These are phyloP conservation scores for Trachymyrmex cornetzi DNA, from an alignment of 1,140 invertebrate species.

Conservation along the genomic window DNA sequence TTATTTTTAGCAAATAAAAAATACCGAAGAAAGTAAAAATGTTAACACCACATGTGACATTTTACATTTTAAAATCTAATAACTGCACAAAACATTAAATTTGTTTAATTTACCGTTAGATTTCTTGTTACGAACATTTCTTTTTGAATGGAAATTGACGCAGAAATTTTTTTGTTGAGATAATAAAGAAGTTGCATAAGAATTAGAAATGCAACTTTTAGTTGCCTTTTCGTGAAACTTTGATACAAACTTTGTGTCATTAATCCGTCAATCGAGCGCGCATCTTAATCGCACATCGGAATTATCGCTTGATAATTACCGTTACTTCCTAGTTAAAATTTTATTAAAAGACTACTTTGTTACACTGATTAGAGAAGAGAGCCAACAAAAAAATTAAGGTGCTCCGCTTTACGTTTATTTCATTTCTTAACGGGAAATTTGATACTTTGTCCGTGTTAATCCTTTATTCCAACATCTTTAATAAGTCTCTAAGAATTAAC, in stretches of 20 bases:
- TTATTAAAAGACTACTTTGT: slow-evolving; percentile 54
- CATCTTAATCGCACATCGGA: neutral
- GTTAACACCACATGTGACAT: neutral
- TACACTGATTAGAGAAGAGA: slow-evolving; percentile 31
- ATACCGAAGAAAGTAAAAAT: neutral
- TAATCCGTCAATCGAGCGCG: slow-evolving; percentile 16
- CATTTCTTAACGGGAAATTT: slow-evolving; percentile 29
- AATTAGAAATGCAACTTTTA: neutral
- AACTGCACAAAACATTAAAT: neutral
- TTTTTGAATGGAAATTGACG: neutral
- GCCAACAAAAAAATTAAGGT: slow-evolving; percentile 5
- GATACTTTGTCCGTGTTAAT: slow-evolving; percentile 20
- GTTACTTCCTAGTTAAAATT: slow-evolving; percentile 18
- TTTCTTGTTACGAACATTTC: neutral
- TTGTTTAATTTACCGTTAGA: neutral
- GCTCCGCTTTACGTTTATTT: slow-evolving; percentile 35
- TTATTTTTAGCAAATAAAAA: slow-evolving; percentile 3
- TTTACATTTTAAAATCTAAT: neutral
- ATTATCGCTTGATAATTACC: slow-evolving; percentile 63
- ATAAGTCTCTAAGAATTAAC: slow-evolving; percentile 34
- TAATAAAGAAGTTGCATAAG: neutral
- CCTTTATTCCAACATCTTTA: slow-evolving; percentile 52
- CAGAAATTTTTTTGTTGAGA: neutral
- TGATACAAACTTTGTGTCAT: neutral
- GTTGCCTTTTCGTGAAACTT: neutral